Evolutionary conservation across 2,113 vertebrate species (phyloP).

Genomic region (Lanius collurio): DNA sequence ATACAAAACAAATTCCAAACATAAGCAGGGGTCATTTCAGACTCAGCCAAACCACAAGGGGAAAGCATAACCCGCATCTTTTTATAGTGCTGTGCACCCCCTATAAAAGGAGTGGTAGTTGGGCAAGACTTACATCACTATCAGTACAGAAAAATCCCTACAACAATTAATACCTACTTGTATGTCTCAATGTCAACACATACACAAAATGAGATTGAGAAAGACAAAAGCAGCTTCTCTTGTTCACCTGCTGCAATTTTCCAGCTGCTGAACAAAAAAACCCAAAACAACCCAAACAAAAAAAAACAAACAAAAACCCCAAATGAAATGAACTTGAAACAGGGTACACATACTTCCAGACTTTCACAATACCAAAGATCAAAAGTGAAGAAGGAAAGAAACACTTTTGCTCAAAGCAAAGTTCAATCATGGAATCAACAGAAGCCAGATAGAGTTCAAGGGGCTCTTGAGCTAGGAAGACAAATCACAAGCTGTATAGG

Average conservation of each 20-base stretch:
- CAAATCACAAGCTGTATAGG: neutral
- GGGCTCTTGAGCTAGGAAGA: neutral
- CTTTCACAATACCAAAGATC: neutral
- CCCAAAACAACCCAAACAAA: neutral
- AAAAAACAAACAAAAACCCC: no score
- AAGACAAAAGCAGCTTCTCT: neutral
- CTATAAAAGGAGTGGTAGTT: neutral
- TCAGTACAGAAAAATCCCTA: neutral
- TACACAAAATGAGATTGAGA: neutral
- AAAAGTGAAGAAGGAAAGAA: neutral
- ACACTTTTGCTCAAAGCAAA: neutral
- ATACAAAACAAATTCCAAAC: neutral
- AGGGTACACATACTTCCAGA: neutral
- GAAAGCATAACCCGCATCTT: neutral
- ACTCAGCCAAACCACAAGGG: neutral
- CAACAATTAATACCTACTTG: neutral
- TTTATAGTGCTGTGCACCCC: neutral
- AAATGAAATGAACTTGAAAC: neutral
- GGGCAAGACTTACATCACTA: neutral
- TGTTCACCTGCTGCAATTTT: neutral
- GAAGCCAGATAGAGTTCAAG: neutral
- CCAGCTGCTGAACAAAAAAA: neutral
- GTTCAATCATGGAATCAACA: neutral
- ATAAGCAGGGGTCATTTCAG: neutral
- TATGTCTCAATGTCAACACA: neutral